These are phyloP conservation scores for Erinaceus europaeus DNA, from an alignment of 2,113 vertebrate genomes.

Conservation along the genomic window DNA sequence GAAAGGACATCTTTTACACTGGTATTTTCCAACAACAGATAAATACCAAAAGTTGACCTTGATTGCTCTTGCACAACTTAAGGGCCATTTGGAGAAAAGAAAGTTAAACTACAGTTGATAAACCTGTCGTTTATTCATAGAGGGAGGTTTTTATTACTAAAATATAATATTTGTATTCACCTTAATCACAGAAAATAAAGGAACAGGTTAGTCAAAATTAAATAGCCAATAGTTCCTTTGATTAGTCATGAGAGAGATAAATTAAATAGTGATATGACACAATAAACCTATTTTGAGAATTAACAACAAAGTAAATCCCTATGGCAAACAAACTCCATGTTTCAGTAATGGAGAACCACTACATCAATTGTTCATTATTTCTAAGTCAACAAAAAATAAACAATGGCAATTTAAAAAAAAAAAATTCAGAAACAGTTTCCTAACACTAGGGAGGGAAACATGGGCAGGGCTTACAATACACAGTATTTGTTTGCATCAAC, in stretches of 20 bases:
- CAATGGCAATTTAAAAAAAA: background rate
- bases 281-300: conserved; percentile 17
- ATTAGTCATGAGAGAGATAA: conserved; percentile 41
- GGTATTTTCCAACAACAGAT: background rate
- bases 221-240: background rate
- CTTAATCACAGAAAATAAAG: conserved; percentile 35
- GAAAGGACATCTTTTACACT: background rate
- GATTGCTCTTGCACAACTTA: background rate
- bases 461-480: background rate
- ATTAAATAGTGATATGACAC: background rate
- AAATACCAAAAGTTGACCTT: background rate
- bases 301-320: conserved; percentile 2
- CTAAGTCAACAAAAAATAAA: background rate
- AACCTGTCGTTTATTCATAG: background rate
- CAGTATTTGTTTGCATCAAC: background rate
- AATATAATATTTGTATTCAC: conserved; percentile 46
- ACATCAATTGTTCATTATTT: background rate
- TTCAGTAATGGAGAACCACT: background rate
- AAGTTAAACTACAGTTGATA: conserved; percentile 34
- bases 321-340: conserved; percentile 7
- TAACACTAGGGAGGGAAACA: background rate
- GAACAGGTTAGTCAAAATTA: background rate
- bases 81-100: background rate
- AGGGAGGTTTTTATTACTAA: conserved; percentile 39
- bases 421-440: background rate